Percentiles rank a stretch among this genome's conserved stretches.
Conservation (phyloP, 2,888 invertebrate genomes). For the Orthonevra nobilis region DNA sequence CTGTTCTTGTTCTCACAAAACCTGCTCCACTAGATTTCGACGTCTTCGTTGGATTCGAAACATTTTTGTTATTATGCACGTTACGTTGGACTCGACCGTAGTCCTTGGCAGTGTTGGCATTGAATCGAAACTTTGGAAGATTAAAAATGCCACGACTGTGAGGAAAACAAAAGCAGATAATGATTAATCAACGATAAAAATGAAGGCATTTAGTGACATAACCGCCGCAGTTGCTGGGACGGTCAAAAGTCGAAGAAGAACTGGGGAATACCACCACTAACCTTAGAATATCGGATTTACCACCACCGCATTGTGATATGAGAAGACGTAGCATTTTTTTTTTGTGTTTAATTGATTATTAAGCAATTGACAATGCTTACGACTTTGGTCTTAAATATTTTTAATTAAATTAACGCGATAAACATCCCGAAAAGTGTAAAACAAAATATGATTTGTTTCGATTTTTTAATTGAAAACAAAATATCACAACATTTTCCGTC, state of each 20-base stretch:
- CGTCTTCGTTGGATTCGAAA: slow-evolving; percentile 8
- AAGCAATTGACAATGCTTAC: slow-evolving; percentile 10
- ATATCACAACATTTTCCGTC: slow-evolving; percentile 50
- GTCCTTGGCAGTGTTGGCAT: slow-evolving; percentile 64
- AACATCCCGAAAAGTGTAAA: slow-evolving; percentile 39
- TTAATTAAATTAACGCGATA: slow-evolving; percentile 17
- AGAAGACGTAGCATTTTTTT: slow-evolving; percentile 75
- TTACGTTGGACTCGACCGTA: slow-evolving; percentile 48
- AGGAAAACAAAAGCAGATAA: slow-evolving; percentile 71
- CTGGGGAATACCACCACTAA: slow-evolving; percentile 64
- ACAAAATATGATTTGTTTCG: slow-evolving; percentile 28
- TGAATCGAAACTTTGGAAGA: slow-evolving; percentile 60
- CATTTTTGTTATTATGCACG: slow-evolving; percentile 23
- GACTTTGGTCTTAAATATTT: slow-evolving; percentile 16
- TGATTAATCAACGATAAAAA: slow-evolving; percentile 31
- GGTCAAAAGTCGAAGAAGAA: slow-evolving; percentile 42
- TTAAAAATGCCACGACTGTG: slow-evolving; percentile 64
- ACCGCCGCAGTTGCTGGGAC: slow-evolving; percentile 38
- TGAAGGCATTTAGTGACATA: slow-evolving; percentile 72
- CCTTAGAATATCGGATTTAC: slow-evolving; percentile 74
- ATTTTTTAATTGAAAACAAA: slow-evolving; percentile 26
- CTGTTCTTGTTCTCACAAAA: slow-evolving; percentile 67
- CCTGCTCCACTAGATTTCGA: slow-evolving; percentile 17
- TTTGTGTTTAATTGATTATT: too few species aligned
- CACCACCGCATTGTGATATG: slow-evolving; percentile 74